A percentile compares a stretch with the other conserved stretches of the same genome.
These are phyloP conservation scores for Himalopsyche phryganea DNA, from an alignment of 1,140 invertebrate genomes.

Conservation along the genomic window DNA sequence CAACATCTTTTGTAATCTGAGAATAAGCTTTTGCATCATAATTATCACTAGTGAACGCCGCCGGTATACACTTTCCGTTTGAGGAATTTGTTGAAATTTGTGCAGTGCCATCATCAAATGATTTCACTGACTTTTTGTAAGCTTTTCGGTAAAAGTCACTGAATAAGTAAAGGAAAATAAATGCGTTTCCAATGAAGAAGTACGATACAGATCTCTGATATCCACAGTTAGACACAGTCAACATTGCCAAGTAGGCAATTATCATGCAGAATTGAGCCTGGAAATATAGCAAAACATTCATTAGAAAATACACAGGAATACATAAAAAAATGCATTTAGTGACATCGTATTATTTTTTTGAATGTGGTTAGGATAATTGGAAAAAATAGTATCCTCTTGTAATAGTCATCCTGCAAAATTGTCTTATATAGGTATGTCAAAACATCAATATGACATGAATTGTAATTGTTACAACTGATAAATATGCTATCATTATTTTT, in stretches of 20 bases:
- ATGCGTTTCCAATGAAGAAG: constrained; percentile 64
- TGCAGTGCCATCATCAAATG: too few relatives aligned
- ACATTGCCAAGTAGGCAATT: constrained; percentile 63
- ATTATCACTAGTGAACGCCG: background rate
- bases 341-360: too few relatives aligned
- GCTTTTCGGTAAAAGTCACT: constrained; percentile 81
- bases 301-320: too few relatives aligned
- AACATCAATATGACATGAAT: too few relatives aligned
- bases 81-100: background rate
- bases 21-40: constrained; percentile 8
- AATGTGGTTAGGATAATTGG: too few relatives aligned
- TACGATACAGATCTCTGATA: constrained; percentile 65
- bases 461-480: too few relatives aligned
- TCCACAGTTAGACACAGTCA: constrained; percentile 69
- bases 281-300: constrained; percentile 34
- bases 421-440: too few relatives aligned
- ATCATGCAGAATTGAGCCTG: constrained; percentile 75
- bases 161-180: constrained; percentile 80
- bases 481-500: too few relatives aligned
- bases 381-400: too few relatives aligned
- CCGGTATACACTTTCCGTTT: background rate
- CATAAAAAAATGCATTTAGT: too few relatives aligned
- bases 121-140: constrained; percentile 53
- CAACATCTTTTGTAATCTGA: constrained; percentile 12
- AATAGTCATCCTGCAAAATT: too few relatives aligned